phyloP scores from a whole-genome alignment of 2,888 invertebrate genomes.

The Hypena proboscidalis region DNA sequence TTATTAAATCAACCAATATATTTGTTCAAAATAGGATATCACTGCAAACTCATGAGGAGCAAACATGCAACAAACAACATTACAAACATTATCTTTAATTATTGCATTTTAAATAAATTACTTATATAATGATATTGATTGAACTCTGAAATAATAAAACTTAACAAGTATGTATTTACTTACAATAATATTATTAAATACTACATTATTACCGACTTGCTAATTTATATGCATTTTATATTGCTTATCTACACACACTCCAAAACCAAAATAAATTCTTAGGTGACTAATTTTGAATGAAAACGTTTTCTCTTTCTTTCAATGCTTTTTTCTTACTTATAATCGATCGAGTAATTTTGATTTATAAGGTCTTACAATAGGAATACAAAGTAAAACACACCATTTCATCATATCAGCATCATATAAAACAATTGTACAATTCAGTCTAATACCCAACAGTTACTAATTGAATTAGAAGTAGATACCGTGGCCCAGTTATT shows the following conservation, averaged over 20 bases:
- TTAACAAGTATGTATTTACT: conserved; percentile 52
- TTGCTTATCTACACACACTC: conserved; percentile 14
- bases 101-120: conserved; percentile 43
- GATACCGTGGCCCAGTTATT: too few relatives aligned
- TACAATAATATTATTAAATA: conserved; percentile 44
- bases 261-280: conserved; percentile 7
- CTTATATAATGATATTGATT: conserved; percentile 21
- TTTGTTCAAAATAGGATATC: conserved; percentile 65
- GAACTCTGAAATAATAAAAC: conserved; percentile 46
- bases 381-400: too few relatives aligned
- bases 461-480: too few relatives aligned
- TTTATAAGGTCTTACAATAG: too few relatives aligned
- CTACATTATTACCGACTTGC: conserved; percentile 20
- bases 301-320: background rate
- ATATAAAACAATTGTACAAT: too few relatives aligned
- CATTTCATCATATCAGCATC: too few relatives aligned
- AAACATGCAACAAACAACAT: conserved; percentile 49
- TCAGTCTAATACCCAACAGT: too few relatives aligned
- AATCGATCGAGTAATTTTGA: too few relatives aligned
- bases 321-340: too few relatives aligned
- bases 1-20: conserved; percentile 58
- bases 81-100: conserved; percentile 41
- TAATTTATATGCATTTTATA: conserved; percentile 7
- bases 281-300: conserved; percentile 1
- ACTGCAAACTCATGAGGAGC: conserved; percentile 49